These are phyloP conservation scores for Sphaerodactylus townsendi DNA, from an alignment of 2,113 vertebrate genomes.

Conservation along the genomic window DNA sequence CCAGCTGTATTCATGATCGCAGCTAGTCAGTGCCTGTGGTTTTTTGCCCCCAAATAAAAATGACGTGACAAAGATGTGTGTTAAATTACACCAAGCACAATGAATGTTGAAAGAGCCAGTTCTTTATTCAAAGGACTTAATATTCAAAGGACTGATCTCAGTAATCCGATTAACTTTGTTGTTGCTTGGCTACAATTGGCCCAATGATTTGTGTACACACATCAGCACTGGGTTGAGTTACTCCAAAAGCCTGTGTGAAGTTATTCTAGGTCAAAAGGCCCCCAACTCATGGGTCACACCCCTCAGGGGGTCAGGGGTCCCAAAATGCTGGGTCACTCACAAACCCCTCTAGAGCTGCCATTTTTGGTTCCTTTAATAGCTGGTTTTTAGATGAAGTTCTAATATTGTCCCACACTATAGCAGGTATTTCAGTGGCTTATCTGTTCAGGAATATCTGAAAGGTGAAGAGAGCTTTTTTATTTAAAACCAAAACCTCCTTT, in stretches of 20 bases:
- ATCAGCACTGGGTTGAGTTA: neutral
- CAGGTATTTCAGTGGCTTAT: no score
- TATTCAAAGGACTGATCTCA: neutral
- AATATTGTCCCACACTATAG: no score
- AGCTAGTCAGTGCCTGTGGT: neutral
- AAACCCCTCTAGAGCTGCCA: no score
- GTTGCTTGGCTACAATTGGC: neutral
- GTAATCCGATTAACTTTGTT: neutral
- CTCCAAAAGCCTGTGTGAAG: neutral
- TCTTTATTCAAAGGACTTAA: neutral
- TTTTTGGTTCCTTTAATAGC: no score
- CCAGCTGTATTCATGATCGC: neutral
- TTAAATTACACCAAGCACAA: neutral
- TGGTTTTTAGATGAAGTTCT: no score
- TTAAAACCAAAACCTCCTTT: no score
- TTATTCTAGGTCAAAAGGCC: neutral
- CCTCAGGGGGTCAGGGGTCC: no score
- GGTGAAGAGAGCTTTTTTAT: no score
- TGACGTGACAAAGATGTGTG: neutral
- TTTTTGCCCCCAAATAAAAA: no score
- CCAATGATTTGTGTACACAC: neutral
- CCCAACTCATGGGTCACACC: no score
- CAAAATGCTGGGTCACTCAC: no score
- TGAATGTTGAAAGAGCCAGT: neutral
- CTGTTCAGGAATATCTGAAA: no score